Evolutionary conservation across 1,140 invertebrate genomes (phyloP).

Genomic region (Triops longicaudatus): DNA sequence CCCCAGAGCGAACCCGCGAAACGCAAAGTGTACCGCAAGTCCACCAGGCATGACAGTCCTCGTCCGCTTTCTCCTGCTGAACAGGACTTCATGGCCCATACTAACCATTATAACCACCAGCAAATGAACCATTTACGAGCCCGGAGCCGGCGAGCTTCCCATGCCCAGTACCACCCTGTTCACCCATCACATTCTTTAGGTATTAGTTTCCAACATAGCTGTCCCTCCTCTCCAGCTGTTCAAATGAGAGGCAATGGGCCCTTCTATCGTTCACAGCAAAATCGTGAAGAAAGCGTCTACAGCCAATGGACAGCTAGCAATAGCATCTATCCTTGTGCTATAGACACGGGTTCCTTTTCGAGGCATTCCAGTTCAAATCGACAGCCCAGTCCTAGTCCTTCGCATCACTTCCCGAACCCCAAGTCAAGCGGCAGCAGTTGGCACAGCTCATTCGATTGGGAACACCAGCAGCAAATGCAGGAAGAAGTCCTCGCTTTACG

Average conservation of each 20-base stretch:
- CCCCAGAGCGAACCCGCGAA: not conserved
- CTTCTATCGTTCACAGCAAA: not conserved
- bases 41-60: not conserved
- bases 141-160: not conserved
- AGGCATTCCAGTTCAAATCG: not conserved
- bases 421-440: not conserved
- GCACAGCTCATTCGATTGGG: not conserved
- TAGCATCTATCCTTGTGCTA: not conserved
- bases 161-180: not conserved
- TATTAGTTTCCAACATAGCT: not conserved
- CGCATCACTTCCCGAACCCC: not conserved
- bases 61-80: not conserved
- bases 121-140: not conserved
- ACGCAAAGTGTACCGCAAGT: not conserved
- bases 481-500: not conserved
- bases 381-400: not conserved
- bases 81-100: not conserved
- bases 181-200: not conserved
- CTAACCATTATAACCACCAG: not conserved
- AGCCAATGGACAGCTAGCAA: not conserved
- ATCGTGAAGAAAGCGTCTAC: not conserved
- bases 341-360: not conserved
- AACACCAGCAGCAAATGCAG: conserved; percentile 1
- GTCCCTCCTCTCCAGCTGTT: not conserved
- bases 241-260: not conserved